Evolutionary conservation across 2,797 vertebrate genomes (phyloP), one percentile per base, ranked within the genome.

Genomic region (Argentina silus): DNA sequence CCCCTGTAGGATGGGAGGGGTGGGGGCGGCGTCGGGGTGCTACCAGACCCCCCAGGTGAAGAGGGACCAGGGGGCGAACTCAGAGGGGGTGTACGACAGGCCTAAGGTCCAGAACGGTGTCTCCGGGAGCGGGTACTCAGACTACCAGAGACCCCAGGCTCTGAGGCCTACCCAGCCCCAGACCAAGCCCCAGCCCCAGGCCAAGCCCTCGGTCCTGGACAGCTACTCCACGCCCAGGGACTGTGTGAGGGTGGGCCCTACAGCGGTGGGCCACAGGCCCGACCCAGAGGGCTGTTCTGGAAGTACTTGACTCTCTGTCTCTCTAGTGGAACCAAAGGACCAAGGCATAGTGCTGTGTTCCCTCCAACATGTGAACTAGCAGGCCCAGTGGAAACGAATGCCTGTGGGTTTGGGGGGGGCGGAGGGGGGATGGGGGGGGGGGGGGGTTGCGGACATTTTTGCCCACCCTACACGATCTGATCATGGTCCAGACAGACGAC

Each of bases 191-290:
- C 67, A 23, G 67, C 90, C 93, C 4, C 91, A 88, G 73, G 15
- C 69, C 1, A 86, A 73, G 6, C 67, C 85, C 0, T 68, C 73
- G 0, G 79, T 79, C 27, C 71, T 74, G 0, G 92, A 93, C 57
- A 89, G 91, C 17, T 96, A 95, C 78, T 93, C 88, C 0, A 90
- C 91, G 0, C 94, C 94, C 17, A 83, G 91, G 63, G 94, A 95
- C 89, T 92, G 91, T 45, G 87, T 95, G 1, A 89, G 87, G 63
- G 87, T 92, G 42, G 84, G 92, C 44, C 87, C 77, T 69, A 84
- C 73, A 36, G 27, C 27, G 1, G 86, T 74, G 87, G 66, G 0
- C 23, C 55, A 21, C 51, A 89, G 70, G 90, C 93, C 74, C 8
- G 17, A 79, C 4, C 76, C 77, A 0, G 78, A 78, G 63, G 81